Evolutionary conservation across 35 echinoderm and acorn worm species (phyloP).

Genomic region (Patiria miniata): DNA sequence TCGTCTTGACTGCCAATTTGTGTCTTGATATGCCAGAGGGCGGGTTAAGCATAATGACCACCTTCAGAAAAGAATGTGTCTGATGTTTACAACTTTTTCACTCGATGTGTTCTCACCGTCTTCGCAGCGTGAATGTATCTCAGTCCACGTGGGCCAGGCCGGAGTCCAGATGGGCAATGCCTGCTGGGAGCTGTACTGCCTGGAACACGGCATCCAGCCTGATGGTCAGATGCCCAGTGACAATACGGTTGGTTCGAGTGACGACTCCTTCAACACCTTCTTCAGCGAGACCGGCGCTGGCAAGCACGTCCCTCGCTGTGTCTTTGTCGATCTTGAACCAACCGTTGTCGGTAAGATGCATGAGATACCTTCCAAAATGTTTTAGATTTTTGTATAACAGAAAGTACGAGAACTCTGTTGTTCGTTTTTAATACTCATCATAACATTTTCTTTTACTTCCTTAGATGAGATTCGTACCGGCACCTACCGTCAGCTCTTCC

Average conservation of each 20-base stretch:
- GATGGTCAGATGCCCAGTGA: slow-evolving; percentile 57
- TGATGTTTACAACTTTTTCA: too few relatives aligned
- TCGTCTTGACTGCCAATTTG: too few relatives aligned
- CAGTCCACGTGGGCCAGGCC: slow-evolving; percentile 62
- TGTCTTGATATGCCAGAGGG: too few relatives aligned
- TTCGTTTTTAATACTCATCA: too few relatives aligned
- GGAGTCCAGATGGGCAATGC: slow-evolving; percentile 66
- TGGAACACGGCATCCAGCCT: slow-evolving; percentile 41
- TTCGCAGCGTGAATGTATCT: slow-evolving; percentile 54
- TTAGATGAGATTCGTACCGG: slow-evolving; percentile 59
- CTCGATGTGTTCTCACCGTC: too few relatives aligned
- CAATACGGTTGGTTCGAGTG: slow-evolving; percentile 43
- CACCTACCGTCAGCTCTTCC: slow-evolving; percentile 61
- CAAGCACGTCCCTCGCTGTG: slow-evolving; percentile 53
- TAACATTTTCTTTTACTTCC: too few relatives aligned
- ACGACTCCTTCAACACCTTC: slow-evolving; percentile 4
- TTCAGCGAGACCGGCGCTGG: slow-evolving; percentile 29
- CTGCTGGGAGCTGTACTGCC: slow-evolving; percentile 67
- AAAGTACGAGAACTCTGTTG: too few relatives aligned
- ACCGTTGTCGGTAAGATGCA: slow-evolving; percentile 62
- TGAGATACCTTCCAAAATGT: too few relatives aligned
- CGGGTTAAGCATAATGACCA: too few relatives aligned
- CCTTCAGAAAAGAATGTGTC: too few relatives aligned
- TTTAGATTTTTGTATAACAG: too few relatives aligned
- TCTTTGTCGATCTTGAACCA: slow-evolving; percentile 78